Evolutionary conservation across 2,113 vertebrate species (phyloP).

Genomic region (Hemibagrus wyckioides): DNA sequence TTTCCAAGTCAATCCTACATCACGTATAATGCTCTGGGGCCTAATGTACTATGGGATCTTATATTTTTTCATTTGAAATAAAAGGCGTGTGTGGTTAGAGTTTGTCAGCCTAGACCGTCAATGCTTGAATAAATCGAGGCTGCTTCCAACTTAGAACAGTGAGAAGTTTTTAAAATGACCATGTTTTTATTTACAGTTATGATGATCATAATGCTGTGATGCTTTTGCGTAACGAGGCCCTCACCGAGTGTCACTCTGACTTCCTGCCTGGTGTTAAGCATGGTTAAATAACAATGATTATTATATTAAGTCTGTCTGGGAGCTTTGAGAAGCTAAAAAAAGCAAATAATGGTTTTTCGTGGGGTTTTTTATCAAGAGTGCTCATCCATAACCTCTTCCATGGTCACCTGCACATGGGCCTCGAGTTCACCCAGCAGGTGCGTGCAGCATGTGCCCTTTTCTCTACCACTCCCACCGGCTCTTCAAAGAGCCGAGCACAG

Average conservation of each 20-base stretch:
- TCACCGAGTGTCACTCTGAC: background rate
- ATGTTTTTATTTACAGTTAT: too few species aligned
- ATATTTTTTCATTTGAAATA: background rate
- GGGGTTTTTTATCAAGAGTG: slow-evolving; percentile 33
- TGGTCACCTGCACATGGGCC: slow-evolving; percentile 44
- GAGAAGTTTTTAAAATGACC: too few species aligned
- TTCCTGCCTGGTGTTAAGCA: slow-evolving; percentile 2
- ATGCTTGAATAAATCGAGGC: background rate
- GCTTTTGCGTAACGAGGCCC: background rate
- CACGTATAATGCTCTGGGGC: background rate
- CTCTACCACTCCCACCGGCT: slow-evolving; percentile 18
- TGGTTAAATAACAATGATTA: slow-evolving; percentile 5
- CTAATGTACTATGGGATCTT: background rate
- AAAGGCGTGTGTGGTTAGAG: background rate
- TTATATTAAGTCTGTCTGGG: slow-evolving; percentile 35
- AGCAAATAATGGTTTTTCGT: background rate
- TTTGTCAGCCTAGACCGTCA: background rate
- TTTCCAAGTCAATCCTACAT: background rate
- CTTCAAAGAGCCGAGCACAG: slow-evolving; percentile 54
- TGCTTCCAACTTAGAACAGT: background rate
- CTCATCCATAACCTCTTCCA: slow-evolving; percentile 37
- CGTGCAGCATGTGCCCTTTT: slow-evolving; percentile 39
- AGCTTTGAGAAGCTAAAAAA: slow-evolving; percentile 5
- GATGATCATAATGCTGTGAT: background rate
- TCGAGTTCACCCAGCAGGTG: slow-evolving; percentile 47